Base-by-base conservation (phyloP, 2,797 vertebrate species). In the Chaetodon trifasciatus region DNA sequence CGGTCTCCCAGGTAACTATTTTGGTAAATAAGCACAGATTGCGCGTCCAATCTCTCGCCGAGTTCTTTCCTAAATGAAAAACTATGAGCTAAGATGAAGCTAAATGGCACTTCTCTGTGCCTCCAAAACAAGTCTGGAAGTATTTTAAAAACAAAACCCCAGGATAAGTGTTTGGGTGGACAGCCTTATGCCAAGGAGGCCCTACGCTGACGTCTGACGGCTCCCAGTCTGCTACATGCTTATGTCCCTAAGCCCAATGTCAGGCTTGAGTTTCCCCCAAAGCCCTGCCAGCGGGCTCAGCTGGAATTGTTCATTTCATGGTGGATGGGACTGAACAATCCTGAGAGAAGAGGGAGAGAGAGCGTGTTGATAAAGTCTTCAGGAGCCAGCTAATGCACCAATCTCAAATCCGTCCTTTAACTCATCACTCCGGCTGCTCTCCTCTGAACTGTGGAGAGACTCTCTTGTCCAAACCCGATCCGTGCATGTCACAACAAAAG, bases 231-330 rank as follows among this genome's bases (percentile, higher is more conserved):
- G 78, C 84, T 81, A 19, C 78, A 82, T 71, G 81, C 87, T 90
- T 81, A 76, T 79, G 74, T 74, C 90, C 81, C 50, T 85, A 85
- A 92, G 57, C 88, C 86, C 88, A 85, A 88, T 93, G 87, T 90
- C 83, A 88, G 90, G 83, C 86, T 92, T 90, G 83, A 89, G 88
- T 93, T 91, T 89, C 89, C 84, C 84, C 77, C 67, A 83, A 87
- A 91, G 85, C 89, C 58, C 56, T 74, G 84, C 92, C 86, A 86
- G 88, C 84, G 81, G 89, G 89, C 86, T 93, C 92, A 90, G 91
- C 87, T 91, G 91, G 89, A 91, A 93, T 90, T 90, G 90, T 92
- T 93, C 86, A 93, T 92, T 93, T 94, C 91, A 93, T 88, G 86
- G 90, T 90, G 85, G 62, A 91, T 88, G 84, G 86, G 88, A 84